Evolutionary conservation across 2,113 vertebrate genomes (phyloP), one percentile per base, ranked within the genome.

Genomic region (Cyrtonyx montezumae): DNA sequence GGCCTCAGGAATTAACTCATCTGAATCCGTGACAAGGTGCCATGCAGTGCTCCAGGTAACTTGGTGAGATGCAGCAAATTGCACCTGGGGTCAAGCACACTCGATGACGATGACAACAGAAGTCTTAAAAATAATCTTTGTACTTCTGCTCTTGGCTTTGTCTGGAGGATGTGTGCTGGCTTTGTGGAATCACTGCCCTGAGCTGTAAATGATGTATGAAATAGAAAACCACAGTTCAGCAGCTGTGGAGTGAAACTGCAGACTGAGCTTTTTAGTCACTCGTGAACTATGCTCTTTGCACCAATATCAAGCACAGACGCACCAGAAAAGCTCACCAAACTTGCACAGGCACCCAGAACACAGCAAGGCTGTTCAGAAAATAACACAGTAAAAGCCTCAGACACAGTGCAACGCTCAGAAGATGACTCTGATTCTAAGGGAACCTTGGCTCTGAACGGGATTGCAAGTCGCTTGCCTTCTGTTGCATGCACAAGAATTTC

Each of bases 161-260:
- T 66, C 61, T 62, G 55, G 63, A 46, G 61, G 75, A 81, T 43
- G 48, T 6, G 26, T 9, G 30, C 34, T 34, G 48, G 26, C 48
- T 83, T 22, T 9, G 22, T 55, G 56, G 85, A 87, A 43, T 37
- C 37, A 43, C 85, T 74, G 74, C 70, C 69, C 83, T 62, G 11
- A 16, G 75, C n/a, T 42, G 73, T 53, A 80, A 93, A 84, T 88
- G 93, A 87, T 86, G 69, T 68, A 91, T 87, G 81, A 80, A 89
- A 93, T 69, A 74, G 61, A 37, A 91, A 65, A 7, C 2, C n/a
- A 20, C 45, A 26, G 16, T 56, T 80, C 69, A 55, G 32, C 42
- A 45, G 42, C 53, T 62, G 69, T 26, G 45, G 84, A 68, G 76
- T 68, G 66, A 76, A 70, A 42, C 7, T 51, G 67, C 88, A 91